Percentiles rank a stretch among this genome's conserved stretches.
Conservation (phyloP, 2,888 invertebrate species). For the Quadriops clusia region DNA sequence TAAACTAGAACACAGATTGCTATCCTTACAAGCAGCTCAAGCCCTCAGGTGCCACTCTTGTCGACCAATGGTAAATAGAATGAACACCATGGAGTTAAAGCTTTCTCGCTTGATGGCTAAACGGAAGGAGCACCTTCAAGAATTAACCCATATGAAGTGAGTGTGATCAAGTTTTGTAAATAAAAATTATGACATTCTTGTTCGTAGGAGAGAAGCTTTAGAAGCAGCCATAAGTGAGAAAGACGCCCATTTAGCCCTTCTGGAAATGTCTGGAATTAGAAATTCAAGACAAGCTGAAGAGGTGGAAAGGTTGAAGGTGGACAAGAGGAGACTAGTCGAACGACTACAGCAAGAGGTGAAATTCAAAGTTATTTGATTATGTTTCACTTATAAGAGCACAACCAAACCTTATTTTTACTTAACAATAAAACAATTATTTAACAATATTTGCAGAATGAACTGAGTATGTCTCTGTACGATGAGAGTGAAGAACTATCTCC, state of each 20-base stretch:
- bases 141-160: constrained; percentile 72
- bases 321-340: constrained; percentile 59
- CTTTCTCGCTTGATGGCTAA: constrained; percentile 48
- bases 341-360: constrained; percentile 58
- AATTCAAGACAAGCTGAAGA: constrained; percentile 51
- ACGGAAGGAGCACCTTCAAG: constrained; percentile 56
- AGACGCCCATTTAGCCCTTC: constrained; percentile 72
- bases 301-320: constrained; percentile 54
- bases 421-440: constrained; percentile 1
- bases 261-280: constrained; percentile 63
- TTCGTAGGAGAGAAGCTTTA: constrained; percentile 66
- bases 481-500: constrained; percentile 20
- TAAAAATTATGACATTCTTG: constrained; percentile 4
- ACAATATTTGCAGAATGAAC: constrained; percentile 30
- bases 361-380: constrained; percentile 2
- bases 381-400: not conserved
- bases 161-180: constrained; percentile 22
- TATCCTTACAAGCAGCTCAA: constrained; percentile 57
- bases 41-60: constrained; percentile 58
- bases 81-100: constrained; percentile 52
- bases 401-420: not conserved
- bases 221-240: constrained; percentile 78
- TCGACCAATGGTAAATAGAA: constrained; percentile 47
- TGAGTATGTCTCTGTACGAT: constrained; percentile 30
- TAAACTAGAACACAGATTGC: constrained; percentile 57